Evolutionary conservation across 2,888 invertebrate genomes (phyloP).

Genomic region (Mesochorus sp.): DNA sequence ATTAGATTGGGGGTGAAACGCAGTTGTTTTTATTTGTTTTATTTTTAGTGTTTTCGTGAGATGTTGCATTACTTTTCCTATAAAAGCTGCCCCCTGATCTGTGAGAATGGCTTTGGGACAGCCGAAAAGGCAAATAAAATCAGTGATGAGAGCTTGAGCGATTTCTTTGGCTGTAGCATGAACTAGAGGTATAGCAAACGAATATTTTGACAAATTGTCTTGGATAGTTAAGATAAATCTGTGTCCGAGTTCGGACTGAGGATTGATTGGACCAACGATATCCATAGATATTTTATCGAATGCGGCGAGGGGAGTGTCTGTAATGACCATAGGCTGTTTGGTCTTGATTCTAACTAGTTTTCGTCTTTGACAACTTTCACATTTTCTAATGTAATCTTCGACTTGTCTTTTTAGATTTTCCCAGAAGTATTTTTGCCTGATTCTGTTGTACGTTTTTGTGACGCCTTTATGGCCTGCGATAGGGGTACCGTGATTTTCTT

Average conservation of each 20-base stretch:
- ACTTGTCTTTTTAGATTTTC: constrained; percentile 53
- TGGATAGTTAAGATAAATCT: constrained; percentile 46
- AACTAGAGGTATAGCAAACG: constrained; percentile 24
- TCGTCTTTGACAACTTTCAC: constrained; percentile 56
- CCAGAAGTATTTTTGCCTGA: constrained; percentile 58
- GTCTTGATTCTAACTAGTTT: constrained; percentile 58
- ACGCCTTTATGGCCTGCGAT: constrained; percentile 3
- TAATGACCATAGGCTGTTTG: constrained; percentile 52
- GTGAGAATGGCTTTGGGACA: constrained; percentile 34
- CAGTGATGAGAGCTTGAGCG: constrained; percentile 19
- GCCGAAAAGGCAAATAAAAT: constrained; percentile 37
- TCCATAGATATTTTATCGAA: constrained; percentile 61
- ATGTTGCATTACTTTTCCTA: constrained; percentile 3
- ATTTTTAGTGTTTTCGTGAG: constrained; percentile 45
- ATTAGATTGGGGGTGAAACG: constrained; percentile 47
- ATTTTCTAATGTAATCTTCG: constrained; percentile 54
- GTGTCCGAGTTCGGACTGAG: constrained; percentile 33
- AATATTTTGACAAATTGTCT: constrained; percentile 48
- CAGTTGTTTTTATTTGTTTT: no score
- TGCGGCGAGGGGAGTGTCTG: constrained; percentile 43
- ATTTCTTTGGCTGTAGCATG: constrained; percentile 1
- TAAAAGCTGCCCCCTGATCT: constrained; percentile 48
- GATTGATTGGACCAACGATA: constrained; percentile 59
- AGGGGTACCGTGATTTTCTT: background rate
- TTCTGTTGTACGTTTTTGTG: constrained; percentile 33